phyloP scores from a whole-genome alignment of 2,113 vertebrate genomes.

The Pica pica region DNA sequence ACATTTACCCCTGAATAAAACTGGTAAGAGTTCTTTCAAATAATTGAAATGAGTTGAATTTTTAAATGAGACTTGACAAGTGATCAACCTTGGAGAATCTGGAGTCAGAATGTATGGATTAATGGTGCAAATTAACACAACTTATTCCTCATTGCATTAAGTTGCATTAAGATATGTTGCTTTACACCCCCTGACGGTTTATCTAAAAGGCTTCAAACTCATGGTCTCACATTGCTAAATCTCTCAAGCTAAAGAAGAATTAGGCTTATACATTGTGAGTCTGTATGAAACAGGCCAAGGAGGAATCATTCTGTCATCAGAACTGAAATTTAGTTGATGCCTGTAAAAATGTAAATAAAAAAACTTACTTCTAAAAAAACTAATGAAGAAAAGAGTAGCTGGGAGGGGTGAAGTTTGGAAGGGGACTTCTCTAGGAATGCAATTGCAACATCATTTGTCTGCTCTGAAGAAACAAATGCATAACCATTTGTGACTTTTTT shows the following conservation, averaged over 20 bases:
- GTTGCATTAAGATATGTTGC: background rate
- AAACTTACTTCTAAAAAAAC: background rate
- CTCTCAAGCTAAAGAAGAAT: background rate
- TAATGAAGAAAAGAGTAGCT: background rate
- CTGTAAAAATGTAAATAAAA: background rate
- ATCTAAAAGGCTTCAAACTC: background rate
- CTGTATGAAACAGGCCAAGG: background rate
- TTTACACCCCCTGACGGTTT: background rate
- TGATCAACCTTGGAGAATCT: background rate
- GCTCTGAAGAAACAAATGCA: background rate
- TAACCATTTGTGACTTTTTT: background rate
- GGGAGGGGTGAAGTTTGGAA: background rate
- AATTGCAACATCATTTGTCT: background rate
- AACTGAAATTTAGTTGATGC: background rate
- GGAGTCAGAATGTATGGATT: background rate
- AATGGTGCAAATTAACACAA: background rate
- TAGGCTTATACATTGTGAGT: background rate
- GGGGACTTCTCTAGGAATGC: background rate
- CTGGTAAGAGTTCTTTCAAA: background rate
- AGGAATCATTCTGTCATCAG: background rate
- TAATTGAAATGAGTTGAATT: background rate
- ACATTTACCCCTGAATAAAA: background rate
- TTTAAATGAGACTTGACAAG: background rate
- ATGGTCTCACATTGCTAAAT: background rate
- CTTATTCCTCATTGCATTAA: background rate